Evolutionary conservation across 35 echinoderm and acorn worm genomes (phyloP).

Genomic region (Nesometra sesokonis): DNA sequence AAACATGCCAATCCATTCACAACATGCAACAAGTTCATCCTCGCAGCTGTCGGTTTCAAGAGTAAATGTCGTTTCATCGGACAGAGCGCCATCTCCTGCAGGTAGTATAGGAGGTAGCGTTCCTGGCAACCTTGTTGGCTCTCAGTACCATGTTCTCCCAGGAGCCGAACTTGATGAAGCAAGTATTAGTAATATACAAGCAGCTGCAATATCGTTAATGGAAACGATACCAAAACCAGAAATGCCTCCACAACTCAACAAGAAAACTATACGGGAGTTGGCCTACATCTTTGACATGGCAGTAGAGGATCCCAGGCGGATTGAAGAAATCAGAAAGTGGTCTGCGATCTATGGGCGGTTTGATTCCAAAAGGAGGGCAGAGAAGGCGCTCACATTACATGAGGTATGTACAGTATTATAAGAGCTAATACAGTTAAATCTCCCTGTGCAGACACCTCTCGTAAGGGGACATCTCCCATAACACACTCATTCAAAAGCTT

Average conservation of each 20-base stretch:
- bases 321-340: slow-evolving; percentile 86
- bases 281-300: slow-evolving; percentile 75
- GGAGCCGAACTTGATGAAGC: slow-evolving; percentile 3
- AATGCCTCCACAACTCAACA: slow-evolving; percentile 21
- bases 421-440: neutral
- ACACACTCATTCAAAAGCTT: neutral
- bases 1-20: neutral
- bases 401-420: slow-evolving; percentile 59
- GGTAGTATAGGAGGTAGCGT: neutral
- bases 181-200: slow-evolving; percentile 16
- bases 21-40: neutral
- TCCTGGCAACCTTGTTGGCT: neutral
- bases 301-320: slow-evolving; percentile 53
- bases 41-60: neutral
- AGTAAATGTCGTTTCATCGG: neutral
- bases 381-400: slow-evolving; percentile 84
- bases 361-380: slow-evolving; percentile 94
- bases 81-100: neutral
- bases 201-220: slow-evolving; percentile 23
- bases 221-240: slow-evolving; percentile 24
- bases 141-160: neutral
- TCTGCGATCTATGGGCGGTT: slow-evolving; percentile 93
- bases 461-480: no score
- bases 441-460: no score
- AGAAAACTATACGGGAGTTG: slow-evolving; percentile 67